Evolutionary conservation across 2,888 invertebrate genomes (phyloP), one percentile per base, ranked within the genome.

Genomic region (Mythimna lalbum): DNA sequence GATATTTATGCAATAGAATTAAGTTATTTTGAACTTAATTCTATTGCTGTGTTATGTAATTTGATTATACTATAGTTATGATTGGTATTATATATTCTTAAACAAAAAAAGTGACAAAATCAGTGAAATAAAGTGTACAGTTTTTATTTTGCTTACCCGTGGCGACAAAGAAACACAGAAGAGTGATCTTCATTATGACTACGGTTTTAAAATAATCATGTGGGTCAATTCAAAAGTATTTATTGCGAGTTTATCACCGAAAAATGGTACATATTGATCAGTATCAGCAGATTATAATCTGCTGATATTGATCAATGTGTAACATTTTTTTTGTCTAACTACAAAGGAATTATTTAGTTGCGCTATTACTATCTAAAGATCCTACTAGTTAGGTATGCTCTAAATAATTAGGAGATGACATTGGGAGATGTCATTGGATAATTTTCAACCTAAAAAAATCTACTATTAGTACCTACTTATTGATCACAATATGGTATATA

Each of bases 181-280:
- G 19, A 0, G 14, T 12, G 7, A 21, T 73, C 80, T 75, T 75
- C 75, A 75, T 75, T 12, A n/a, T 78, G 21, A 56, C 7, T 63
- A 21, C 39, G 33, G 10, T 12, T 23, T 12, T 31, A 9, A 49
- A 61, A 21, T 43, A n/a, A 36, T 21, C 10, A 39, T 63, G 2
- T 63, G 27, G 9, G 19, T 39, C 27, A 39, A 27, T 43, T 43
- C 64, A 43, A 7, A n/a, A 6, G 49, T 81, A 81, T 78, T 81
- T 81, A 78, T 78, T 63, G 10, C 65, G 39, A 59, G 10, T 52
- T 78, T 76, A 78, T 81, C 78, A 39, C n/a, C 9, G 4, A 47
- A 23, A 12, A 10, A 23, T 14, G 0, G 9, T 49, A 60, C 49
- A 78, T 61, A 73, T 56, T 50, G 10, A 73, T 73, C 43, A 43